Base-by-base conservation (phyloP, 2,888 invertebrate species). In the Caenorhabditis sp. region DNA sequence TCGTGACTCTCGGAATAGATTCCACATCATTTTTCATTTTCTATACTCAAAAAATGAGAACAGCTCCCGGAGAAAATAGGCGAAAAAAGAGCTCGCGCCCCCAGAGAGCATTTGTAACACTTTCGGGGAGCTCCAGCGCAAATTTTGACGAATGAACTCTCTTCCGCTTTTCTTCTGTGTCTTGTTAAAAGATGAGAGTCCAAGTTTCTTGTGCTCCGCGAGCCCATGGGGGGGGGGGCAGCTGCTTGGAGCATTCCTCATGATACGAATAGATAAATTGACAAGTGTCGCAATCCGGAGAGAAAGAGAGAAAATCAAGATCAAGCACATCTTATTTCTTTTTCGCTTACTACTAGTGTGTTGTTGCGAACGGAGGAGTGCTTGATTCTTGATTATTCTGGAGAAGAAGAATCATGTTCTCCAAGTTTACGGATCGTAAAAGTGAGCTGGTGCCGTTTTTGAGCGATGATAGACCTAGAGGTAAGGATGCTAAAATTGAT, bases 121-220 rank as follows among this genome's bases (percentile, higher is more conserved):
- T 49, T 51, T 51, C 14, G 5, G 12, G 44, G 8, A 28, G 63
- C 58, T n/a, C 58, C 26, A 26, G 26, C 54, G 31, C 44, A 69
- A 69, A 49, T 22, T 76, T 77, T 77, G 77, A 77, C 77, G 69
- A 54, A 77, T 77, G 77, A 77, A 77, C 77, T 77, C 77, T 69
- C 38, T 12, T 56, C 38, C 41, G n/a, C 28, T 49, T 61, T 31
- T 19, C 19, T 19, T 38, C 10, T 38, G 6, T 12, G 6, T 38
- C 38, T 38, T 38, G 38, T n/a, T 41, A 28, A 31, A 58, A 56
- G 49, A 61, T 69, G 69, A 69, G 69, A 69, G 69, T 70, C 77
- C 69, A 51, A 69, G 26, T 54, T 54, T 6, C 38, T 38, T 12
- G 2, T 38, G 54, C 54, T 47, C 47, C 47, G 10, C 5, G 44